phyloP scores from a whole-genome alignment of 2,113 vertebrate genomes.

The Tachuris rubrigastra region DNA sequence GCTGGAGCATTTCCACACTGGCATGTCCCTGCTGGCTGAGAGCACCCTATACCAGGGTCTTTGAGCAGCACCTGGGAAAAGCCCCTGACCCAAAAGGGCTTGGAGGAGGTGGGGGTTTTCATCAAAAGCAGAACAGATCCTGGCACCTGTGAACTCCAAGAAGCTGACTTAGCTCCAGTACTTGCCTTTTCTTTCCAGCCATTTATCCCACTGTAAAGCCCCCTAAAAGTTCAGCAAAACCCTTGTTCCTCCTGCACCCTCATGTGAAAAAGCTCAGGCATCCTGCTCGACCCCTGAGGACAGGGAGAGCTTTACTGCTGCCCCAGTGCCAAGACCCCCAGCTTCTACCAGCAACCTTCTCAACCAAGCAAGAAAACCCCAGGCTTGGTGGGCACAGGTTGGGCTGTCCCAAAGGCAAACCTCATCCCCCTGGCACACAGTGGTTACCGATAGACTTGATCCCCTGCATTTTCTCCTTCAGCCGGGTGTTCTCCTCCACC shows the following conservation, averaged over 20 bases:
- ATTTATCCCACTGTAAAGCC: background rate
- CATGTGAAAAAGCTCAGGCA: background rate
- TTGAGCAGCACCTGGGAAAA: background rate
- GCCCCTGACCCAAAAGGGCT: background rate
- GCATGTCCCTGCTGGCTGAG: background rate
- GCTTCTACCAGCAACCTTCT: background rate
- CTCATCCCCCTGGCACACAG: background rate
- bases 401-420: background rate
- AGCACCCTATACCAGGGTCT: background rate
- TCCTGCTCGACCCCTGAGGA: background rate
- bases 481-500: conserved; percentile 87
- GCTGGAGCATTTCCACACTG: background rate
- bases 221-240: background rate
- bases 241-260: background rate
- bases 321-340: background rate
- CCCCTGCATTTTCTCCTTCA: conserved; percentile 95
- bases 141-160: accelerated
- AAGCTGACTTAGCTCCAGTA: background rate
- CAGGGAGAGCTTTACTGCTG: background rate
- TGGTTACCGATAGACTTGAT: conserved; percentile 91
- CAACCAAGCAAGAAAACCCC: background rate
- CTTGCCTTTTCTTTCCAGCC: background rate
- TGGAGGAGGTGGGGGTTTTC: background rate
- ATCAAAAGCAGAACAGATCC: background rate
- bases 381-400: background rate